A percentile compares a stretch with the other conserved stretches of the same genome.
Conservation (phyloP, 1,140 invertebrate genomes). For the Pseudobourletiella spinata region DNA sequence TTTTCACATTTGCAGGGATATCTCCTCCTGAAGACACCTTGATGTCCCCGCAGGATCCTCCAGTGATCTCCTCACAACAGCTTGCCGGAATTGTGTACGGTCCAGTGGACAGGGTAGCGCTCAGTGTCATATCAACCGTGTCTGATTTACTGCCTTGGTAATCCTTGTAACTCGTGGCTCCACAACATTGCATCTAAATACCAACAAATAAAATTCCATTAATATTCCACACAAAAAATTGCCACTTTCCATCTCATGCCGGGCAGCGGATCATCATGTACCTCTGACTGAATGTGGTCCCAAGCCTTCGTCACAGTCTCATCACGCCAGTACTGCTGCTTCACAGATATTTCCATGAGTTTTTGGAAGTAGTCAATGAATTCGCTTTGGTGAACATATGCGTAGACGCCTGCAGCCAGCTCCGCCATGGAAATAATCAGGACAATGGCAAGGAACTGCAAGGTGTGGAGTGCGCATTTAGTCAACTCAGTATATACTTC, state of each 20-base stretch:
- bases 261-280: too few relatives aligned
- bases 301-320: conserved; percentile 54
- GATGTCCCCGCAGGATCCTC: neutral
- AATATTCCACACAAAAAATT: too few relatives aligned
- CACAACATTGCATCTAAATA: conserved; percentile 58
- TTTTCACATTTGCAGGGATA: neutral
- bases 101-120: conserved; percentile 19
- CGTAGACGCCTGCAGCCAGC: conserved; percentile 62
- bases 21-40: neutral
- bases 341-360: conserved; percentile 1
- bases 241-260: too few relatives aligned
- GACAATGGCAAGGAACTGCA: conserved; percentile 60
- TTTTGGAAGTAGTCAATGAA: conserved; percentile 51
- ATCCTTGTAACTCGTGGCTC: conserved; percentile 57
- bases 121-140: conserved; percentile 37
- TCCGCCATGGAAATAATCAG: conserved; percentile 68
- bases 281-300: conserved; percentile 57
- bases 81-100: conserved; percentile 51
- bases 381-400: conserved; percentile 56
- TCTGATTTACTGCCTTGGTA: conserved; percentile 53
- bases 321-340: conserved; percentile 53
- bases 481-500: too few relatives aligned
- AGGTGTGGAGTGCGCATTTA: too few relatives aligned
- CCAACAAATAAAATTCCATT: neutral
- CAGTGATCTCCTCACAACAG: conserved; percentile 45